Conservation (phyloP, 2,888 invertebrate genomes). For the Deilephila elpenor region DNA sequence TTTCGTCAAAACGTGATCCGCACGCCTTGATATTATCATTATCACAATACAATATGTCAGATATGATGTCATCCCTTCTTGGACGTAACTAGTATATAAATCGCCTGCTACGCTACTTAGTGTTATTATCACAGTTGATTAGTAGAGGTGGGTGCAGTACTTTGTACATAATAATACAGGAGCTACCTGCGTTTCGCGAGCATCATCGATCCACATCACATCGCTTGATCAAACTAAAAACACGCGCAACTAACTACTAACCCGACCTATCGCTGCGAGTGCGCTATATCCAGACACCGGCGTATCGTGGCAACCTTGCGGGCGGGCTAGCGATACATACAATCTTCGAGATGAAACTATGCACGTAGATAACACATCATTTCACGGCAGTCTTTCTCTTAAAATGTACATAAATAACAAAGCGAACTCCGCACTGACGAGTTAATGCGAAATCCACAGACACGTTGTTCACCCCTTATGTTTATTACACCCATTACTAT, state of each 20-base stretch:
- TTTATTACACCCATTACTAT: constrained; percentile 67
- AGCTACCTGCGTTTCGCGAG: constrained; percentile 76
- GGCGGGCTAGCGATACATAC: constrained; percentile 71
- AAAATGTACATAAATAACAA: constrained; percentile 81
- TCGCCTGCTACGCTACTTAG: constrained; percentile 85
- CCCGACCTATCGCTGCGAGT: constrained; percentile 54
- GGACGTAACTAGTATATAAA: constrained; percentile 85
- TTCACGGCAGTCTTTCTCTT: constrained; percentile 81
- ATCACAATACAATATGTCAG: constrained; percentile 85
- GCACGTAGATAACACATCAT: constrained; percentile 74
- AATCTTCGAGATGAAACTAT: constrained; percentile 79
- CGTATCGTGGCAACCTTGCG: constrained; percentile 52
- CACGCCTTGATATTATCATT: constrained; percentile 74
- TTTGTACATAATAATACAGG: constrained; percentile 83
- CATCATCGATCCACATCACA: constrained; percentile 64
- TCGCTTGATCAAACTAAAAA: constrained; percentile 65
- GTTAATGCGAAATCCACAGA: constrained; percentile 70
- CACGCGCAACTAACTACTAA: constrained; percentile 64
- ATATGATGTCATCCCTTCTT: constrained; percentile 86
- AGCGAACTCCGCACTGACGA: constrained; percentile 69
- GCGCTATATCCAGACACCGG: constrained; percentile 52
- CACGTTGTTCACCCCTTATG: constrained; percentile 77
- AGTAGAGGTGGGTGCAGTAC: constrained; percentile 85
- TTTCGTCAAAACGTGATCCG: constrained; percentile 73
- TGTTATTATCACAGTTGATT: constrained; percentile 86